These are phyloP conservation scores for Athalia rosae DNA, from an alignment of 2,888 invertebrate species.

Conservation along the genomic window DNA sequence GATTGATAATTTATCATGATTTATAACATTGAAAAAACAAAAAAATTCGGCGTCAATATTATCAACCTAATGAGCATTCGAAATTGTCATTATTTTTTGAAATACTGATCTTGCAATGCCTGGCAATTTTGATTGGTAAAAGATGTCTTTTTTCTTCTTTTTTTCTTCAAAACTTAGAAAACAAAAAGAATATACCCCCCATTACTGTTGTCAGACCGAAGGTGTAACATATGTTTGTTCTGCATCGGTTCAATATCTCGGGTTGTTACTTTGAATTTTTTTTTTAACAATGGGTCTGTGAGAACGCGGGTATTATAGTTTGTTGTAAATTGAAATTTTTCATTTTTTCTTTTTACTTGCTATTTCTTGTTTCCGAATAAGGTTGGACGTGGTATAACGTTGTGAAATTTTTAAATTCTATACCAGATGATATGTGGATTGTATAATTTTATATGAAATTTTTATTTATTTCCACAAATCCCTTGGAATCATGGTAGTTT, in stretches of 20 bases:
- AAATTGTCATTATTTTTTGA: constrained; percentile 12
- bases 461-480: constrained; percentile 38
- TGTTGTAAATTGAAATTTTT: constrained; percentile 19
- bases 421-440: not conserved
- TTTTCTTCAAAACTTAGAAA: not conserved
- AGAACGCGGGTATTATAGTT: no score
- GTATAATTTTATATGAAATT: constrained; percentile 23
- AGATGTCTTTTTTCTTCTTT: not conserved
- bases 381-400: constrained; percentile 1
- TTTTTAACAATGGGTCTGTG: not conserved
- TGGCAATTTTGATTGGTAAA: not conserved
- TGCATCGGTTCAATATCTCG: no score
- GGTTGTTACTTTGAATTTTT: not conserved
- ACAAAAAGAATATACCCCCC: not conserved
- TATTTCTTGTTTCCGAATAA: no score
- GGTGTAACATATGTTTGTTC: no score
- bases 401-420: constrained; percentile 18
- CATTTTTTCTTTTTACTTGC: constrained; percentile 11
- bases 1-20: constrained; percentile 32
- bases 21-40: not conserved
- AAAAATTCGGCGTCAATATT: not conserved
- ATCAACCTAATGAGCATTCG: constrained; percentile 4
- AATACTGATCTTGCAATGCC: not conserved
- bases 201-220: no score
- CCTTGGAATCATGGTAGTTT: constrained; percentile 40